Evolutionary conservation across 2,797 vertebrate species (phyloP).

Genomic region (Pygocentrus nattereri): DNA sequence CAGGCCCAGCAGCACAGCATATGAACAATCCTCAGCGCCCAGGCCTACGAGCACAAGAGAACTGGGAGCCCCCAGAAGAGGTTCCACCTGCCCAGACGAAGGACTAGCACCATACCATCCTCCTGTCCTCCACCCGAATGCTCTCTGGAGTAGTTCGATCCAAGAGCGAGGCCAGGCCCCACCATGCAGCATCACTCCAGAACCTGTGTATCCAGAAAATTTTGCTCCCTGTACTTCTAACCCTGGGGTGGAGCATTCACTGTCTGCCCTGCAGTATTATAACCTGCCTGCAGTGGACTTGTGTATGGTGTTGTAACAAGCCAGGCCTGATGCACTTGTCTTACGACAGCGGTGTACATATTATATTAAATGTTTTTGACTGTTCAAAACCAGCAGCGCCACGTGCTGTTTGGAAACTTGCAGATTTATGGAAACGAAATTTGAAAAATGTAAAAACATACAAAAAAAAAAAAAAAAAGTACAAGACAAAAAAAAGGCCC

Average conservation of each 20-base stretch:
- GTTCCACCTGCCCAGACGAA: slow-evolving; percentile 90
- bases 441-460: slow-evolving; percentile 77
- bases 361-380: slow-evolving; percentile 99
- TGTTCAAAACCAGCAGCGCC: slow-evolving; percentile 92
- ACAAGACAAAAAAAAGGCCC: slow-evolving; percentile 78
- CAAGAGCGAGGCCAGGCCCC: slow-evolving; percentile 88
- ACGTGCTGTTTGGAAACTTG: slow-evolving; percentile 91
- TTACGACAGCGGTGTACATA: slow-evolving; percentile 99
- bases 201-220: slow-evolving; percentile 80
- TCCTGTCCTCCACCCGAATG: slow-evolving; percentile 82
- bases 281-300: slow-evolving; percentile 94
- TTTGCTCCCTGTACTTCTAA: slow-evolving; percentile 84
- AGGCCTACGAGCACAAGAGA: slow-evolving; percentile 98
- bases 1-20: slow-evolving; percentile 98
- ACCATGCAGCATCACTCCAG: slow-evolving; percentile 60
- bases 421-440: slow-evolving; percentile 85
- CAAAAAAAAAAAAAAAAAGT: slow-evolving; percentile 68
- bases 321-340: slow-evolving; percentile 96
- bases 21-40: slow-evolving; percentile 99
- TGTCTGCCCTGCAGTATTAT: slow-evolving; percentile 91
- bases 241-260: slow-evolving; percentile 89
- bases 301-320: slow-evolving; percentile 95
- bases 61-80: slow-evolving; percentile 97
- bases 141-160: slow-evolving; percentile 82
- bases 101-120: slow-evolving; percentile 87